Evolutionary conservation across 2,888 invertebrate species (phyloP).

Genomic region (Griposia aprilina): DNA sequence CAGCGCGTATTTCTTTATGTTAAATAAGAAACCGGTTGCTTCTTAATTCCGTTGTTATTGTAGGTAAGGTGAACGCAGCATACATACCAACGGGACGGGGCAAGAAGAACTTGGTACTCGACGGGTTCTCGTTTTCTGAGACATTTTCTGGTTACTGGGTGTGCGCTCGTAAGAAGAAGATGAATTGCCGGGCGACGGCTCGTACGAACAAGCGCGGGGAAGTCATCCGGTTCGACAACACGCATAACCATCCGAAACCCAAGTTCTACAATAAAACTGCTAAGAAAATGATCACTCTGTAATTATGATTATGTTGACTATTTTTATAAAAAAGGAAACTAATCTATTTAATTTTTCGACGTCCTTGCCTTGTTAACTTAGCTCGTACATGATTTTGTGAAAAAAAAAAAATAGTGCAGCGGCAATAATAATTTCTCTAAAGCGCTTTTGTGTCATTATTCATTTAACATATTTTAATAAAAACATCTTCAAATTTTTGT

Average conservation of each 20-base stretch:
- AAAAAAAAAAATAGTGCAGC: neutral
- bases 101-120: constrained; percentile 77
- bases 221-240: constrained; percentile 73
- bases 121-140: constrained; percentile 81
- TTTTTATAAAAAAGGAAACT: neutral
- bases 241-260: constrained; percentile 82
- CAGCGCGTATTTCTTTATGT: neutral
- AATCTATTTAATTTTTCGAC: neutral
- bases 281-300: constrained; percentile 76
- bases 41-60: constrained; percentile 61
- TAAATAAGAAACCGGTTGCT: constrained; percentile 6
- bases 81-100: constrained; percentile 82
- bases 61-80: constrained; percentile 76
- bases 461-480: constrained; percentile 10
- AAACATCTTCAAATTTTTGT: neutral
- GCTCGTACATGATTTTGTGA: constrained; percentile 1
- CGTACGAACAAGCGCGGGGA: constrained; percentile 80
- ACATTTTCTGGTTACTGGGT: constrained; percentile 73
- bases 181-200: constrained; percentile 77
- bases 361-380: neutral
- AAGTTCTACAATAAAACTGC: constrained; percentile 79
- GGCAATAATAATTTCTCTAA: neutral
- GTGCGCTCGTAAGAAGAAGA: constrained; percentile 75
- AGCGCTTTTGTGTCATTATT: neutral
- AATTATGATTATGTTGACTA: constrained; percentile 16